Evolutionary conservation across 2,113 vertebrate genomes (phyloP).

Genomic region (Alces alces): DNA sequence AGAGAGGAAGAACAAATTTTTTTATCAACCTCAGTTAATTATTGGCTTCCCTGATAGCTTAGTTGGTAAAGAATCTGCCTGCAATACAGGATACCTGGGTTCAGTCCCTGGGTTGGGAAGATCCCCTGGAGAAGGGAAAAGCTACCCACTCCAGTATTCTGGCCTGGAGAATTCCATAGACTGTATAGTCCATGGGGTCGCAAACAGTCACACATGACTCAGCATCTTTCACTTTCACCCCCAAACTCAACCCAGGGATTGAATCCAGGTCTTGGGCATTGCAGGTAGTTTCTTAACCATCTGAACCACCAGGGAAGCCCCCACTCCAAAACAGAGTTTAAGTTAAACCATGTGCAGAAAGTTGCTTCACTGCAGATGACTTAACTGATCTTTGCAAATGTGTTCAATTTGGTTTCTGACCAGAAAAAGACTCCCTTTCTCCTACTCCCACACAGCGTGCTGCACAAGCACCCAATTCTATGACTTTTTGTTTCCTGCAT

Average conservation of each 20-base stretch:
- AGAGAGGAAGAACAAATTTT: neutral
- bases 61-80: neutral
- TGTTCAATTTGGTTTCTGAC: constrained; percentile 41
- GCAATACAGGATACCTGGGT: neutral
- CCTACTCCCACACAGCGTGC: neutral
- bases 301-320: neutral
- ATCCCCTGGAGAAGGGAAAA: neutral
- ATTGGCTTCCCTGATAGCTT: neutral
- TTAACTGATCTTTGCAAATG: constrained; percentile 3
- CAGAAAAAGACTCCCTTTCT: constrained; percentile 51
- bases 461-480: constrained; percentile 18
- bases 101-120: neutral
- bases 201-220: neutral
- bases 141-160: neutral
- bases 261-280: neutral
- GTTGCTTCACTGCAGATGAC: constrained; percentile 11
- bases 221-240: neutral
- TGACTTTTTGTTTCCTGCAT: constrained; percentile 47
- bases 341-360: neutral
- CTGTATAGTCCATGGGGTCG: neutral
- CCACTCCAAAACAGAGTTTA: neutral
- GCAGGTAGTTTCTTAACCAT: neutral
- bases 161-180: neutral
- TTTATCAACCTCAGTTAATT: neutral
- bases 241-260: neutral